Percentiles rank a stretch among this genome's conserved stretches.
These are phyloP conservation scores for Galaxea fascicularis DNA, from an alignment of 92 coral and sea anemone species.

Conservation along the genomic window DNA sequence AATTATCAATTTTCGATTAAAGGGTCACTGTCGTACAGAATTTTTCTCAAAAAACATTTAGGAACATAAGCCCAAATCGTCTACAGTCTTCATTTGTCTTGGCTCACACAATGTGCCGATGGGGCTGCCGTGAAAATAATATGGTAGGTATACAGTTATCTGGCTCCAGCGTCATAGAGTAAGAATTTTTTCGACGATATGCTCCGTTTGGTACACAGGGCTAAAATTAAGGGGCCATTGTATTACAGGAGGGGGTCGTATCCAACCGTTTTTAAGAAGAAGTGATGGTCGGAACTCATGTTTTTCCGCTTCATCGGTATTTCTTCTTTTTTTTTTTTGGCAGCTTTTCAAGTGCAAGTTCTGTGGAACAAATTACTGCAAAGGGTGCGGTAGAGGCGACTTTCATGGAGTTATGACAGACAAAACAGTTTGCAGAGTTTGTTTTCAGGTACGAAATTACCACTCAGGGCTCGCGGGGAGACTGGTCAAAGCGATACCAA, in stretches of 20 bases:
- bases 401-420: constrained; percentile 88
- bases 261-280: background rate
- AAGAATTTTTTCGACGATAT: background rate
- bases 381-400: constrained; percentile 86
- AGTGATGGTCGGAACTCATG: background rate
- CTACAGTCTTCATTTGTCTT: background rate
- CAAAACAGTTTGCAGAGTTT: constrained; percentile 72
- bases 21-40: background rate
- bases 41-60: background rate
- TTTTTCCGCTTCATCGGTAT: background rate
- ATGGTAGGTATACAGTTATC: constrained; percentile 42
- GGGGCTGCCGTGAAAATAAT: constrained; percentile 73
- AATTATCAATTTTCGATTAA: background rate
- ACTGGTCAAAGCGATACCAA: no score
- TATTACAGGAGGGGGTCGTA: background rate
- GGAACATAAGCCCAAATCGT: background rate
- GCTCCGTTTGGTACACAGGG: no score
- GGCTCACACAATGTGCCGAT: constrained; percentile 55
- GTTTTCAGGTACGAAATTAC: constrained; percentile 75
- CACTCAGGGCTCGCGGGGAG: no score
- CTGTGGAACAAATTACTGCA: constrained; percentile 89
- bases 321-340: background rate
- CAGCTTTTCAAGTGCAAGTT: constrained; percentile 86
- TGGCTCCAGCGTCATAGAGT: background rate
- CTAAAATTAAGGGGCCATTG: background rate